Base-by-base conservation (phyloP, 2,113 vertebrate species). In the Xiphophorus couchianus region DNA sequence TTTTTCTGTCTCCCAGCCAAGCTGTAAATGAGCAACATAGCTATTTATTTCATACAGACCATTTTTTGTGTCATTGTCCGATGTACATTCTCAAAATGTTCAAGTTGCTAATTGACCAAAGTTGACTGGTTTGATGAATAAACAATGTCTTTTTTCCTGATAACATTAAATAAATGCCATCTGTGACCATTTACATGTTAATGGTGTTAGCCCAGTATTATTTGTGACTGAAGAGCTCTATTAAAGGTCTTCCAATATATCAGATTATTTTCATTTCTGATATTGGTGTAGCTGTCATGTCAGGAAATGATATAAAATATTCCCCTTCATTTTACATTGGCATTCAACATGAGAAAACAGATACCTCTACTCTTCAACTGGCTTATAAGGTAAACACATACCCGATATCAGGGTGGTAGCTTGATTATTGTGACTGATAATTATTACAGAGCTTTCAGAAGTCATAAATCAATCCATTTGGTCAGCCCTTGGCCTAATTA, bases 91-190 rank as follows among this genome's bases (percentile, higher is more conserved):
- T 93, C 87, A 91, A 90, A 92, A 93, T 93, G 92, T 90, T 90
- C 90, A 93, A 90, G 88, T 94, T 93, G 94, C 94, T 95, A 95
- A 94, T 90, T 94, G 93, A 93, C 95, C 95, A 95, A 95, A 95
- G 95, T 95, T 91, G 92, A 94, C 94, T 95, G 95, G 94, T 95
- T 94, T 91, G 87, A 94, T 91, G 88, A 95, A 94, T 95, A 95
- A 95, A 95, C 90, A 93, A 91, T 94, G 88, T 90, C 81, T 93
- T 93, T 93, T 95, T 93, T 94, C 93, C 92, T 93, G 88, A 90
- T 91, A 90, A 94, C 89, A 93, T 94, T 92, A 93, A 91, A 93
- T 92, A 90, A 90, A 89, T 86, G 71, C 83, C 86, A 74, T 90
- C 90, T 85, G 81, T 92, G 82, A 90, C 84, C 80, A 78, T 88